Evolutionary conservation across 2,113 vertebrate species (phyloP).

Genomic region (Spea bombifrons): DNA sequence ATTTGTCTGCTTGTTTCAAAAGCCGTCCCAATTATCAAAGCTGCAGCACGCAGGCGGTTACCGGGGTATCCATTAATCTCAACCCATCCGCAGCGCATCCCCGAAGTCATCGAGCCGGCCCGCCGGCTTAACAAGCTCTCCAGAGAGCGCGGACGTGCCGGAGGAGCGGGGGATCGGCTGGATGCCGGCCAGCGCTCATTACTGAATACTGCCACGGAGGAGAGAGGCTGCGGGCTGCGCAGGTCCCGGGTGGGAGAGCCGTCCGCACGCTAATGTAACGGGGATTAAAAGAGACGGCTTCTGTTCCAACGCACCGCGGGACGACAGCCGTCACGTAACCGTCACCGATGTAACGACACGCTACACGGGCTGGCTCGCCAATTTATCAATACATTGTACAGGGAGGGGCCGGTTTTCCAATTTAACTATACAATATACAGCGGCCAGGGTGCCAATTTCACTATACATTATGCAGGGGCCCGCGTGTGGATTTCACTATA

Average conservation of each 20-base stretch:
- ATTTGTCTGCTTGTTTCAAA: conserved; percentile 57
- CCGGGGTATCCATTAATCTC: conserved; percentile 54
- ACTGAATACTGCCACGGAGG: conserved; percentile 8
- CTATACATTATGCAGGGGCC: too few relatives aligned
- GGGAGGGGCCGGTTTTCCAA: too few relatives aligned
- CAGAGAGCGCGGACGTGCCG: conserved; percentile 55
- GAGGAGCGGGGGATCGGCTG: conserved; percentile 20
- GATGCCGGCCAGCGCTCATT: conserved; percentile 35
- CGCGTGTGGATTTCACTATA: too few relatives aligned
- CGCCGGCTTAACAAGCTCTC: conserved; percentile 69
- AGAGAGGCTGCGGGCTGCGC: neutral
- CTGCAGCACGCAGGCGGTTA: conserved; percentile 53
- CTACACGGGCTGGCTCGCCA: too few relatives aligned
- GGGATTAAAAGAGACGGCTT: neutral
- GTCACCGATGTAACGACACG: too few relatives aligned
- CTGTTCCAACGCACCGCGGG: neutral
- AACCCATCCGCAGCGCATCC: conserved; percentile 49
- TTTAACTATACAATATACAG: too few relatives aligned
- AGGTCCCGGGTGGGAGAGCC: neutral
- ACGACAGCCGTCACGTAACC: too few relatives aligned
- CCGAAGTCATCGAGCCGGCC: conserved; percentile 54
- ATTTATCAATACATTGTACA: too few relatives aligned
- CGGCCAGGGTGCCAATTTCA: too few relatives aligned
- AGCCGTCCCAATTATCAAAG: conserved; percentile 59
- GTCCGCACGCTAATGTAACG: conserved; percentile 1